A percentile compares a stretch with the other conserved stretches of the same genome.
These are phyloP conservation scores for Fundulus diaphanus DNA, from an alignment of 2,797 vertebrate species.

Conservation along the genomic window DNA sequence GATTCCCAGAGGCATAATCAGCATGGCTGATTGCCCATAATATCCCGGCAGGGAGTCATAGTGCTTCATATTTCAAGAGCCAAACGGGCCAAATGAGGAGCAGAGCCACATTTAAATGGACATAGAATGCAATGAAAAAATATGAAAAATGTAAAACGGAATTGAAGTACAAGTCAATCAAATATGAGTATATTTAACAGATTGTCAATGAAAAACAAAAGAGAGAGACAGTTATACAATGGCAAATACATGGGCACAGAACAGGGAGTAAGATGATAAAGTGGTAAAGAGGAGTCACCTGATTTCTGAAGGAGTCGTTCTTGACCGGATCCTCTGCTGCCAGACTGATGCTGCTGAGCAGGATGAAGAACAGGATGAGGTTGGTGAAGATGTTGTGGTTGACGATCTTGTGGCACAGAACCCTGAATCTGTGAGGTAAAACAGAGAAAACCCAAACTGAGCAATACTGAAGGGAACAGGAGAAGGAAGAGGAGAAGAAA, in stretches of 20 bases:
- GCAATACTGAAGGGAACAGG: background rate
- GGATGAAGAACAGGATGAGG: conserved; percentile 99
- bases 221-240: background rate
- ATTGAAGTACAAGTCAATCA: background rate
- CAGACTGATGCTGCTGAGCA: conserved; percentile 98
- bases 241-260: background rate
- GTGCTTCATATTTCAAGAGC: background rate
- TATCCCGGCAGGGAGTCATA: background rate
- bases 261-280: background rate
- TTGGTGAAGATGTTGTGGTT: conserved; percentile 99
- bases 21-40: background rate
- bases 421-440: conserved; percentile 86
- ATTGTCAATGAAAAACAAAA: background rate
- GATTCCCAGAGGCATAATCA: background rate
- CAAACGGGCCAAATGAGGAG: background rate
- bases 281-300: conserved; percentile 73
- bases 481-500: background rate
- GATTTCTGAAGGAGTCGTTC: conserved; percentile 93
- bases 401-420: conserved; percentile 96
- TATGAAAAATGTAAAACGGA: background rate
- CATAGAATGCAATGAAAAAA: background rate
- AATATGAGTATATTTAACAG: background rate
- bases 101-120: background rate
- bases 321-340: conserved; percentile 97
- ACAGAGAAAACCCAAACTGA: background rate